Evolutionary conservation across 1,140 invertebrate species (phyloP).

Genomic region (Glossosoma conforme): DNA sequence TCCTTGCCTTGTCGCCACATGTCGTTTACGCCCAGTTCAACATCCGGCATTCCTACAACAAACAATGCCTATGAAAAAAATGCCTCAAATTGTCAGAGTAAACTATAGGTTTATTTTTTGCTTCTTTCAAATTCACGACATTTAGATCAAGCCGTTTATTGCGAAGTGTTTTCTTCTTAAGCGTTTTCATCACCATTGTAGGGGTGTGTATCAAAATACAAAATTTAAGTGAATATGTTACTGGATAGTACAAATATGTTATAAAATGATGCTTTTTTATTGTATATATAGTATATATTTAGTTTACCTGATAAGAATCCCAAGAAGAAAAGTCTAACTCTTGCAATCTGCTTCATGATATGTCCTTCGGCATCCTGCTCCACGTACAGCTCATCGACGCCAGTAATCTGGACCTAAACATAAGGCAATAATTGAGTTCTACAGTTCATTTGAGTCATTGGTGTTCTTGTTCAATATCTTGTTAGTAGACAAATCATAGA

Average conservation of each 20-base stretch:
- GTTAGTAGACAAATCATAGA: neutral
- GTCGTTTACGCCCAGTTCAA: constrained; percentile 97
- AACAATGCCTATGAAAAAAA: too few species aligned
- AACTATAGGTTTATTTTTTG: too few species aligned
- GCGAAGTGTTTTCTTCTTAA: too few species aligned
- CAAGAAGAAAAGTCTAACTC: constrained; percentile 92
- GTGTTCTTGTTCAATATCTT: neutral
- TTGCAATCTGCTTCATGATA: constrained; percentile 87
- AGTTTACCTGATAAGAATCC: constrained; percentile 78
- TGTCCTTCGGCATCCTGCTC: constrained; percentile 84
- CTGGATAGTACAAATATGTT: too few species aligned
- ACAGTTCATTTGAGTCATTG: neutral
- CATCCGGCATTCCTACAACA: constrained; percentile 80
- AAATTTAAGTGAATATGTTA: too few species aligned
- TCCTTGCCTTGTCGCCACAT: constrained; percentile 94
- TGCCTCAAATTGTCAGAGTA: too few species aligned
- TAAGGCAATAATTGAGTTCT: neutral
- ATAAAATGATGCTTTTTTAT: neutral
- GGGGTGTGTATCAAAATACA: too few species aligned
- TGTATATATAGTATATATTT: neutral
- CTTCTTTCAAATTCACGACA: too few species aligned
- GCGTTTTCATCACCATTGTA: too few species aligned
- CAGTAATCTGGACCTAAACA: constrained; percentile 78
- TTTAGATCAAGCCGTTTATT: too few species aligned
- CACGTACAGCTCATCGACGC: constrained; percentile 94